phyloP scores from a whole-genome alignment of 2,113 vertebrate species.

The Muscicapa adusta region DNA sequence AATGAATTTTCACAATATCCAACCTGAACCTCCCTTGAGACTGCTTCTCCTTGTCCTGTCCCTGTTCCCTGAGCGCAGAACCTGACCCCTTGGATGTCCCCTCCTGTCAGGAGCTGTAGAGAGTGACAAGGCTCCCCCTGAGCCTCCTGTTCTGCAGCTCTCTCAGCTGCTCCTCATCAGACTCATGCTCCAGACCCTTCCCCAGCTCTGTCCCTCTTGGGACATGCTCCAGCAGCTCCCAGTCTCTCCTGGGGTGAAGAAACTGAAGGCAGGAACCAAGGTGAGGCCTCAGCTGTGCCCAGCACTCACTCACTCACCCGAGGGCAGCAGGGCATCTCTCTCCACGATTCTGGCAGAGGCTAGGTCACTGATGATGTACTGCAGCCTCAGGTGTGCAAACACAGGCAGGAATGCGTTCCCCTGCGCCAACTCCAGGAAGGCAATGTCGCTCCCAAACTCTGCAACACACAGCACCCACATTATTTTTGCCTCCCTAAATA shows the following conservation, averaged over 20 bases:
- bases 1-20: neutral
- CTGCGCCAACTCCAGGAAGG: conserved; percentile 87
- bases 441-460: conserved; percentile 78
- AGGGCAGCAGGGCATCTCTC: conserved; percentile 86
- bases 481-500: rapidly evolving
- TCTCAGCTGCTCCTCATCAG: neutral
- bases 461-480: neutral
- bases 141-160: neutral
- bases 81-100: rapidly evolving
- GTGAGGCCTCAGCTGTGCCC: neutral
- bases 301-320: conserved; percentile 72
- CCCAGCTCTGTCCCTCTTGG: neutral
- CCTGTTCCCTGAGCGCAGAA: neutral
- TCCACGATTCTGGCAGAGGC: conserved; percentile 91
- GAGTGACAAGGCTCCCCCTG: neutral
- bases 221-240: neutral
- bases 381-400: conserved; percentile 86
- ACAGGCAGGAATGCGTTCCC: conserved; percentile 78
- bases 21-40: neutral
- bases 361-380: conserved; percentile 95
- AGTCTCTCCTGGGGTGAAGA: neutral
- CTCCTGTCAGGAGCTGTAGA: neutral
- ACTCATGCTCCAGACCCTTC: neutral
- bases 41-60: rapidly evolving
- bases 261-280: rapidly evolving